Conservation (phyloP, 2,888 invertebrate species). For the Pandemis cinnamomeana region DNA sequence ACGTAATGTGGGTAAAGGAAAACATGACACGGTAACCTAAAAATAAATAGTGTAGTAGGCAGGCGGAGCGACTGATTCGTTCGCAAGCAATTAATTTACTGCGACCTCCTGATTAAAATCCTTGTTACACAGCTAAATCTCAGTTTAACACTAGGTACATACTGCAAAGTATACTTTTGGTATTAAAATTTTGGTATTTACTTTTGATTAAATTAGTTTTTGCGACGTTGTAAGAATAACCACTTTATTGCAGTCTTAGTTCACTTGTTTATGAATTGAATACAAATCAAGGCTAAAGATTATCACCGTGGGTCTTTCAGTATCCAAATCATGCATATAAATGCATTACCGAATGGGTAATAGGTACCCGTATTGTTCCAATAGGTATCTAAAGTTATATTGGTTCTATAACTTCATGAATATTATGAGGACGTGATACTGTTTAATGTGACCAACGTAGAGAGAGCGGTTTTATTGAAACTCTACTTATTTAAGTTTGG, state of each 20-base stretch:
- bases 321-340: neutral
- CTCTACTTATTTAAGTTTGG: neutral
- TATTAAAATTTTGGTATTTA: too few species aligned
- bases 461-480: neutral
- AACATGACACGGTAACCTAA: conserved; percentile 43
- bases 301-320: neutral
- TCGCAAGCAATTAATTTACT: conserved; percentile 21
- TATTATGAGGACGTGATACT: neutral
- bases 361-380: neutral
- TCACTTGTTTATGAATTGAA: neutral
- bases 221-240: conserved; percentile 1
- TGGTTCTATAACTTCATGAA: neutral
- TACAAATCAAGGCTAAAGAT: neutral
- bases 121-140: neutral
- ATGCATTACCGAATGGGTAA: neutral
- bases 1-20: conserved; percentile 67
- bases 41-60: conserved; percentile 38
- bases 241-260: neutral
- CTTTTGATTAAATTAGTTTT: neutral
- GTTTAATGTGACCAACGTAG: neutral
- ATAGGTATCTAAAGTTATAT: neutral
- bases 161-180: neutral
- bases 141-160: neutral
- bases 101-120: neutral
- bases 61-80: neutral